Percentiles rank a stretch among this genome's conserved stretches.
Conservation (phyloP, 2,888 invertebrate species). For the Apodemia mormo region DNA sequence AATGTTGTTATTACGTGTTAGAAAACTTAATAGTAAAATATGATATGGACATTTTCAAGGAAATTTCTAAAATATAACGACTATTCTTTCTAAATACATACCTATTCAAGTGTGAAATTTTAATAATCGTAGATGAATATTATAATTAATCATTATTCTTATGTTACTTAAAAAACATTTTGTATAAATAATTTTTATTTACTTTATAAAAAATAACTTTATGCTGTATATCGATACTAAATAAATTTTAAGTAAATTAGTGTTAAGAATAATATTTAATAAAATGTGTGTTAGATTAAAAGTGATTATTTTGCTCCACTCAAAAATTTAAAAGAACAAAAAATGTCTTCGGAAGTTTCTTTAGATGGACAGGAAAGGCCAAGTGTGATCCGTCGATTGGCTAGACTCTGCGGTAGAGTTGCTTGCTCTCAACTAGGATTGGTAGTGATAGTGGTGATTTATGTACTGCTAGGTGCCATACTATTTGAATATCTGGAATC, state of each 20-base stretch:
- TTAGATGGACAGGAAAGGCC: slow-evolving; percentile 67
- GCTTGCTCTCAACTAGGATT: slow-evolving; percentile 87
- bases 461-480: slow-evolving; percentile 88
- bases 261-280: background rate
- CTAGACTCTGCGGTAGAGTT: slow-evolving; percentile 73
- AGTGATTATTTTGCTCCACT: background rate
- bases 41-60: background rate
- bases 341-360: slow-evolving; percentile 75
- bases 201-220: background rate
- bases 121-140: background rate
- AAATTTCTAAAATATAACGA: no score
- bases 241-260: background rate
- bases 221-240: background rate
- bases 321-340: slow-evolving; percentile 31
- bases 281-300: slow-evolving; percentile 9
- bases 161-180: background rate
- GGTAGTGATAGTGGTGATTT: slow-evolving; percentile 86
- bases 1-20: background rate
- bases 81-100: background rate
- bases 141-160: background rate
- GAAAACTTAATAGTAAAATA: background rate
- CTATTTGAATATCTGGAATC: slow-evolving; percentile 89
- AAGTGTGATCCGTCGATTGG: slow-evolving; percentile 55
- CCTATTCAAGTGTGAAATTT: background rate
- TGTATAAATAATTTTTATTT: background rate